A percentile compares a stretch with the other conserved stretches of the same genome.
Conservation (phyloP, 2,113 vertebrate species). For the Junco hyemalis region DNA sequence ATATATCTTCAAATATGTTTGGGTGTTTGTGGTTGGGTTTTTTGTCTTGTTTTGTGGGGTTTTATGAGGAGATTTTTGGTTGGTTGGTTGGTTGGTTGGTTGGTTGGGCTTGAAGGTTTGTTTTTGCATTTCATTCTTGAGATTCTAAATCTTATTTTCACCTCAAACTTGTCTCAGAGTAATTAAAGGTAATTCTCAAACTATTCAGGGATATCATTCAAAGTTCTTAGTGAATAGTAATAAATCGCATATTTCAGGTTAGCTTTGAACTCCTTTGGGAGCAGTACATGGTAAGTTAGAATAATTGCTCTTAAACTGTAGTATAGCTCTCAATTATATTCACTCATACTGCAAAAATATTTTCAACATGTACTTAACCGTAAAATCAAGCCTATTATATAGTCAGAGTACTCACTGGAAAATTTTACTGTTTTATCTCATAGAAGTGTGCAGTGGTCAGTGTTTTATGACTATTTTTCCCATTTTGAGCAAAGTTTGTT, state of each 20-base stretch:
- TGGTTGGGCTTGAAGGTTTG: neutral
- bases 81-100: neutral
- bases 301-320: neutral
- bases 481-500: neutral
- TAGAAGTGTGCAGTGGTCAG: neutral
- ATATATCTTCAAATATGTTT: neutral
- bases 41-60: neutral
- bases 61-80: neutral
- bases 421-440: neutral
- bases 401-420: neutral
- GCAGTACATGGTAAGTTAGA: neutral
- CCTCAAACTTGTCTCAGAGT: neutral
- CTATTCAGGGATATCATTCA: neutral
- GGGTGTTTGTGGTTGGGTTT: neutral
- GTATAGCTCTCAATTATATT: neutral
- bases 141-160: neutral
- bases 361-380: neutral
- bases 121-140: neutral
- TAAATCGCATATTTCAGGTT: neutral
- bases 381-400: neutral
- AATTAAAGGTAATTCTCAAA: neutral
- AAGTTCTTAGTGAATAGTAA: neutral
- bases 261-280: neutral
- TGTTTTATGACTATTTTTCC: neutral
- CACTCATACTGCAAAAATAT: neutral